Evolutionary conservation across 2,797 vertebrate species (phyloP).

Genomic region (Lycodopsis pacificus): DNA sequence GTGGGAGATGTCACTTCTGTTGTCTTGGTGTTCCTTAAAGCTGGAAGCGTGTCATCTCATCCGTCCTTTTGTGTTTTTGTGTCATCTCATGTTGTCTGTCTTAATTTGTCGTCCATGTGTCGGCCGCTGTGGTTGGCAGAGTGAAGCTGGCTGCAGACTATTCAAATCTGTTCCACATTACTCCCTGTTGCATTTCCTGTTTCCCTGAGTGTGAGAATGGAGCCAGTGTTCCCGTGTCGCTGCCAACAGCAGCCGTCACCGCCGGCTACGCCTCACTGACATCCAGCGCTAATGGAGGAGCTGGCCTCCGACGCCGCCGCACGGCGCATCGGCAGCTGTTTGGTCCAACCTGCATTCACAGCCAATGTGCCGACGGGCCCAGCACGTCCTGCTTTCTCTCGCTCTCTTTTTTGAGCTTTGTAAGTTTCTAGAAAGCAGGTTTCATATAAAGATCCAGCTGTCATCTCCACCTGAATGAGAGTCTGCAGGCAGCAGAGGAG

Average conservation of each 20-base stretch:
- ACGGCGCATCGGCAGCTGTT: conserved; percentile 57
- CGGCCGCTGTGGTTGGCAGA: conserved; percentile 68
- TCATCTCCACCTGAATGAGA: conserved; percentile 26
- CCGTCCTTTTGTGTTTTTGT: accelerated
- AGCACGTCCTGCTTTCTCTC: neutral
- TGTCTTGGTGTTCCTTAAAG: neutral
- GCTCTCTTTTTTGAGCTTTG: conserved; percentile 4
- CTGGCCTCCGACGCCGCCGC: conserved; percentile 49
- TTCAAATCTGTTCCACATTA: conserved; percentile 78
- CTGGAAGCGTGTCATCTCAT: neutral
- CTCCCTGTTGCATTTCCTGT: conserved; percentile 71
- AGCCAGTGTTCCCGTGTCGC: conserved; percentile 27
- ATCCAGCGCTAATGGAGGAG: conserved; percentile 70
- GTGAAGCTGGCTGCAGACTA: conserved; percentile 49
- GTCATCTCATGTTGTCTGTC: neutral
- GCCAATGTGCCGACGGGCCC: conserved; percentile 4
- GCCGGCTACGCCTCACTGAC: conserved; percentile 60
- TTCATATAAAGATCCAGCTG: conserved; percentile 60
- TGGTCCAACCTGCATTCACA: conserved; percentile 32
- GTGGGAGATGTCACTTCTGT: neutral
- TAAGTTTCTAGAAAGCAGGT: conserved; percentile 42
- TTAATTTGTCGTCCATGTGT: conserved; percentile 5
- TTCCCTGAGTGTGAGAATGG: conserved; percentile 29
- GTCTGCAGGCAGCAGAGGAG: conserved; percentile 12
- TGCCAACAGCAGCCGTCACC: conserved; percentile 63